A percentile compares a stretch with the other conserved stretches of the same genome.
Conservation (phyloP, 2,113 vertebrate genomes). For the Prunella fulvescens region DNA sequence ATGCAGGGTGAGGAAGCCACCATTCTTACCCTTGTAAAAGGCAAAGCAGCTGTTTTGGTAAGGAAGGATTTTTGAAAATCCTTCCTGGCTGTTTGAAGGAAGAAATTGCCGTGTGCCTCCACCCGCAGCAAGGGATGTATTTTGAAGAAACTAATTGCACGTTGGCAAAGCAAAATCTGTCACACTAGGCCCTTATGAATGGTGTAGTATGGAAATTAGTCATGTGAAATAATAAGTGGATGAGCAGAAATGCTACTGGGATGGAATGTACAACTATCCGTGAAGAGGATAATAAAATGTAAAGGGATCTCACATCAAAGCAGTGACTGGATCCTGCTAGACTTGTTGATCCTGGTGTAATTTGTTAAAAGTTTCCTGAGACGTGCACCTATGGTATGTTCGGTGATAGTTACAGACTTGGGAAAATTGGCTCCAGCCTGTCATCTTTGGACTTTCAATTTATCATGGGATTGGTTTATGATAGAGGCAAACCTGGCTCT, state of each 20-base stretch:
- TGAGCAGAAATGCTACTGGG: slow-evolving; percentile 8
- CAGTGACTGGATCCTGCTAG: neutral
- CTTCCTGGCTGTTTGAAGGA: neutral
- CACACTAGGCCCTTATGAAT: neutral
- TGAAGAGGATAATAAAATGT: slow-evolving; percentile 38
- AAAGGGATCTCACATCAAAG: slow-evolving; percentile 53
- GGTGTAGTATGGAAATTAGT: slow-evolving; percentile 24
- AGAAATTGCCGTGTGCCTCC: neutral
- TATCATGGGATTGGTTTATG: neutral
- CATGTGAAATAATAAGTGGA: slow-evolving; percentile 32
- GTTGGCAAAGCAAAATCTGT: neutral
- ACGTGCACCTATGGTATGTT: neutral
- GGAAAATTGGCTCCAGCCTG: neutral
- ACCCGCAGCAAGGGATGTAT: neutral
- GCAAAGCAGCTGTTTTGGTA: neutral
- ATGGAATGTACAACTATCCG: slow-evolving; percentile 6
- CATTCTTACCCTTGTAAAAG: neutral
- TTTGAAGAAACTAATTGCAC: neutral
- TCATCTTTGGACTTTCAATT: neutral
- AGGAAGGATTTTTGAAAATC: too few species aligned
- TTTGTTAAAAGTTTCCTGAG: slow-evolving; percentile 24
- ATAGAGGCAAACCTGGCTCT: neutral
- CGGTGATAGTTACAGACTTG: neutral
- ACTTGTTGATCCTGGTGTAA: slow-evolving; percentile 49
- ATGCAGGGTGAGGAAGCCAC: neutral